These are phyloP conservation scores for Asarcornis scutulata DNA, from an alignment of 2,113 vertebrate genomes.

Conservation along the genomic window DNA sequence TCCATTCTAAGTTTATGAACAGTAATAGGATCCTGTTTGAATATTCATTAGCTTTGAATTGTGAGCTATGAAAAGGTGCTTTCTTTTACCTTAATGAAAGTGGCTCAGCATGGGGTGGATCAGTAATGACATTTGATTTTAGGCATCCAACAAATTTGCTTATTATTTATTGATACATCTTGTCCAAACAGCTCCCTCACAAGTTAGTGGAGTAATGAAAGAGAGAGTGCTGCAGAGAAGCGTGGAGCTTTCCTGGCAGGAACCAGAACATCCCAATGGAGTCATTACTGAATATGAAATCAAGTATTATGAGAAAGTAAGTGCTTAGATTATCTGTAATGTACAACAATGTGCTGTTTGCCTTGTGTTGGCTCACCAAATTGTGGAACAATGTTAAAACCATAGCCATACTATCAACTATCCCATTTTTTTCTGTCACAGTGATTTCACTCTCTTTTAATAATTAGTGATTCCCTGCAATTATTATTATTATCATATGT, in stretches of 20 bases:
- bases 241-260: constrained; percentile 97
- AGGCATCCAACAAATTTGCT: constrained; percentile 75
- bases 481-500: background rate
- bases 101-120: constrained; percentile 76
- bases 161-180: constrained; percentile 81
- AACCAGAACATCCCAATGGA: constrained; percentile 97
- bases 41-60: constrained; percentile 86
- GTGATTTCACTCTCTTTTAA: constrained; percentile 21
- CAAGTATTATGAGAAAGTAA: constrained; percentile 99
- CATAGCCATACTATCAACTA: background rate
- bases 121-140: constrained; percentile 79
- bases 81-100: constrained; percentile 80
- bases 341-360: background rate
- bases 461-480: background rate
- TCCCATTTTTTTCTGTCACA: background rate
- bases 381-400: background rate
- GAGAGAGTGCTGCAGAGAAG: constrained; percentile 93
- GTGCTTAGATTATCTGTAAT: constrained; percentile 68
- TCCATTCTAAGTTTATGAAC: constrained; percentile 85
- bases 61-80: constrained; percentile 76
- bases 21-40: constrained; percentile 81
- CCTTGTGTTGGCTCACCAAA: background rate
- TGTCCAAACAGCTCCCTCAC: constrained; percentile 92
- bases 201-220: constrained; percentile 96
- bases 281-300: constrained; percentile 99